These are phyloP conservation scores for Alcis repandata DNA, from an alignment of 2,888 invertebrate species.

Conservation along the genomic window DNA sequence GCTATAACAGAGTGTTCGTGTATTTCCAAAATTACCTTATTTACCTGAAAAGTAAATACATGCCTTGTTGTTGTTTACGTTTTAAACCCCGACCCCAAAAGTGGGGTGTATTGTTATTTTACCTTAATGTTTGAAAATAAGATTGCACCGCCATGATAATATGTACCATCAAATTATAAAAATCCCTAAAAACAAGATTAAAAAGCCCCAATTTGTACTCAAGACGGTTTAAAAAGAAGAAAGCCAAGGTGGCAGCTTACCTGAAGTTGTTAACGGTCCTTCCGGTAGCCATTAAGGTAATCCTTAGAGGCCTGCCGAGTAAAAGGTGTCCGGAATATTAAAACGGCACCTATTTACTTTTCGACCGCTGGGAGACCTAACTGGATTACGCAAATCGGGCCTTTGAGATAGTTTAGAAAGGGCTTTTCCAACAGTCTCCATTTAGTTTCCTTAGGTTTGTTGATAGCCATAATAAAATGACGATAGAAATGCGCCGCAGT, in stretches of 20 bases:
- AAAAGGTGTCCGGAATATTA: conserved; percentile 26
- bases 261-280: conserved; percentile 8
- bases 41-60: no score
- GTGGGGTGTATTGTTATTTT: not conserved
- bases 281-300: conserved; percentile 24
- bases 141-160: not conserved
- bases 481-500: no score
- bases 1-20: no score
- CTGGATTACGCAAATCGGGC: conserved; percentile 8
- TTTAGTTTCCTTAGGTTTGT: no score
- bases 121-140: not conserved
- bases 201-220: not conserved
- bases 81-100: no score
- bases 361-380: conserved; percentile 12
- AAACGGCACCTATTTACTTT: conserved; percentile 21
- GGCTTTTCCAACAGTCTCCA: no score
- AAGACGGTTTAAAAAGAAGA: not conserved
- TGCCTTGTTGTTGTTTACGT: no score
- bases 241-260: conserved; percentile 1
- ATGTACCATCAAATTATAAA: not conserved
- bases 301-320: conserved; percentile 18
- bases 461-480: no score
- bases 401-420: not conserved
- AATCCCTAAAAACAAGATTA: not conserved
- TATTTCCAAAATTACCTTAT: no score